phyloP scores from a whole-genome alignment of 35 echinoderm and acorn worm genomes.

The Strongylocentrotus purpuratus region DNA sequence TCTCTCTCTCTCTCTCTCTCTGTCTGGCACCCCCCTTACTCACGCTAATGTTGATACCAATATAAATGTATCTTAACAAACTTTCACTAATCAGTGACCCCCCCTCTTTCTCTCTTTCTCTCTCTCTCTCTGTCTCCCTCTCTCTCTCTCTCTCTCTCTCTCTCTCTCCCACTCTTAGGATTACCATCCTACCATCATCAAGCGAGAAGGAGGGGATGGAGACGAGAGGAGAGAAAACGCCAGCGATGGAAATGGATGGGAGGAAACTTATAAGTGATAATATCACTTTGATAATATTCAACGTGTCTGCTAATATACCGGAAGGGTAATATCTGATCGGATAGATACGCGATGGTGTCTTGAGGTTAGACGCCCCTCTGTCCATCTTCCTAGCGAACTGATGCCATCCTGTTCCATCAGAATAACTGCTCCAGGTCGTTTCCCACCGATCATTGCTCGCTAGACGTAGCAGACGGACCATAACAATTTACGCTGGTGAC shows the following conservation, averaged over 20 bases:
- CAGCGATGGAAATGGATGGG: background rate
- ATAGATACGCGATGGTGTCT: conserved; percentile 1
- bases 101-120: background rate
- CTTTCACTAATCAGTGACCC: background rate
- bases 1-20: too few species aligned
- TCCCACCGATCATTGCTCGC: background rate
- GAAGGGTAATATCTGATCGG: background rate
- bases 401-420: background rate
- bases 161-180: too few species aligned
- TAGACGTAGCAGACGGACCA: background rate
- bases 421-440: background rate
- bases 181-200: too few species aligned
- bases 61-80: too few species aligned
- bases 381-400: background rate
- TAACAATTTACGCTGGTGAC: background rate
- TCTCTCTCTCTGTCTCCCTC: background rate
- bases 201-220: too few species aligned
- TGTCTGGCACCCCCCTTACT: too few species aligned
- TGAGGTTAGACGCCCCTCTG: background rate
- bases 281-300: background rate
- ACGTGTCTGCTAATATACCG: background rate
- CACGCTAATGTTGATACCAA: too few species aligned
- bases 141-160: background rate
- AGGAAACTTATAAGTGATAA: background rate
- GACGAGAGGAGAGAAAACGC: too few species aligned